Evolutionary conservation across 2,797 vertebrate species (phyloP), one percentile per base, ranked within the genome.

Genomic region (Sebastes vulpes): DNA sequence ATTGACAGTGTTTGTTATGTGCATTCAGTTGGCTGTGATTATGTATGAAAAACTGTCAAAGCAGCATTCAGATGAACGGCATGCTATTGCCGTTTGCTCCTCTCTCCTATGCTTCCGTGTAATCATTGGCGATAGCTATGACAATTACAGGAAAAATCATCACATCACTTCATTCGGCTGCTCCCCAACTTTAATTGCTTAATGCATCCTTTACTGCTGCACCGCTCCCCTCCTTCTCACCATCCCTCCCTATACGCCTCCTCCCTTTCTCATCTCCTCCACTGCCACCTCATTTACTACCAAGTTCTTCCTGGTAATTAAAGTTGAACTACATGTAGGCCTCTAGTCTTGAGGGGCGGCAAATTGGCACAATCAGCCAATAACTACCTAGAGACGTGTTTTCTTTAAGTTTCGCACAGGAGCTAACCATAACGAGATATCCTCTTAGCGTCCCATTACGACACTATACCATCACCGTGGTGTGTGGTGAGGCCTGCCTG

Each of bases 101-200:
- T 93, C 91, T 96, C 87, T 89, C 92, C 68, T 79, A 92, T 83
- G 89, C 95, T 96, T 92, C 93, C 86, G 84, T 92, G 92, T 96
- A 96, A 97, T 97, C 96, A 96, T 94, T 96, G 85, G 86, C 94
- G 96, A 96, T 93, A 94, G 95, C 95, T 79, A 90, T 95, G 95
- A 96, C 97, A 98, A 98, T 97, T 97, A 97, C 95, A 91, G 95
- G 88, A 84, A 96, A 96, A 96, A 95, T 92, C 90, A 94, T 93
- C 88, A 77, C 94, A 83, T 95, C 93, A 93, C 93, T 93, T 96
- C 93, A 95, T 96, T 96, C 94, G 89, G 86, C 84, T 92, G 93
- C 95, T 95, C 92, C 89, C 72, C 67, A 95, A 93, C 95, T 97
- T 97, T 97, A 97, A 97, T 97, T 97, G 97, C 96, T 97, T 95